Percentiles rank a stretch among this genome's conserved stretches.
Evolutionary conservation across 2,113 vertebrate species (phyloP).

Genomic region (Amblyornis subalaris): DNA sequence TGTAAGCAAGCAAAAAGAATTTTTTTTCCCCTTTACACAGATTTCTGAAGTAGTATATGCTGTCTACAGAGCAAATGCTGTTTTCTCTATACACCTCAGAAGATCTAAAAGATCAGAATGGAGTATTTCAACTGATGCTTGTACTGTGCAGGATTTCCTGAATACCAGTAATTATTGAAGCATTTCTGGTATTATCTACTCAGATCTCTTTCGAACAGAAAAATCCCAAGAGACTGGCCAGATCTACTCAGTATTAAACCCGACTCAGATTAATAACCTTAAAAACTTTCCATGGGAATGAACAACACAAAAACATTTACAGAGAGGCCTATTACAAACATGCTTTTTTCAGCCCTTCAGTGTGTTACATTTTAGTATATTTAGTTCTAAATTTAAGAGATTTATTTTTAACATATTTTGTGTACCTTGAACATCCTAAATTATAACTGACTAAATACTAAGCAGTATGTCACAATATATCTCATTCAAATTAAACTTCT

Average conservation of each 20-base stretch:
- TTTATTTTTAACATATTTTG: not conserved
- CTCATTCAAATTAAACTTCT: not conserved
- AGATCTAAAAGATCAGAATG: not conserved
- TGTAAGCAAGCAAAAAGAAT: not conserved
- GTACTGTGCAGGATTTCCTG: not conserved
- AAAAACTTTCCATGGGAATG: not conserved
- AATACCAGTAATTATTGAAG: not conserved
- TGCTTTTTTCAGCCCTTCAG: not conserved
- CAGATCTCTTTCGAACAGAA: not conserved
- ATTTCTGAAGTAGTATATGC: not conserved
- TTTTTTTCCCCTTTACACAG: not conserved
- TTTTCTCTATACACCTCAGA: not conserved
- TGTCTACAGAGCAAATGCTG: accelerated
- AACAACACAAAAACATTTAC: not conserved
- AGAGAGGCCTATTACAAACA: not conserved
- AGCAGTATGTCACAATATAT: not conserved
- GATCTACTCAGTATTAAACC: not conserved
- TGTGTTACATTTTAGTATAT: not conserved
- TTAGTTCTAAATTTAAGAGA: not conserved
- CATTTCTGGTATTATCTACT: not conserved
- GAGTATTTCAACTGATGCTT: not conserved
- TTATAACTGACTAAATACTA: not conserved
- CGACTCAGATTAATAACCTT: not conserved
- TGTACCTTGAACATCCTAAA: not conserved
- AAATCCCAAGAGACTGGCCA: not conserved